Percentiles rank a stretch among this genome's conserved stretches.
Conservation (phyloP, 2,797 vertebrate genomes). For the Onychomys torridus region DNA sequence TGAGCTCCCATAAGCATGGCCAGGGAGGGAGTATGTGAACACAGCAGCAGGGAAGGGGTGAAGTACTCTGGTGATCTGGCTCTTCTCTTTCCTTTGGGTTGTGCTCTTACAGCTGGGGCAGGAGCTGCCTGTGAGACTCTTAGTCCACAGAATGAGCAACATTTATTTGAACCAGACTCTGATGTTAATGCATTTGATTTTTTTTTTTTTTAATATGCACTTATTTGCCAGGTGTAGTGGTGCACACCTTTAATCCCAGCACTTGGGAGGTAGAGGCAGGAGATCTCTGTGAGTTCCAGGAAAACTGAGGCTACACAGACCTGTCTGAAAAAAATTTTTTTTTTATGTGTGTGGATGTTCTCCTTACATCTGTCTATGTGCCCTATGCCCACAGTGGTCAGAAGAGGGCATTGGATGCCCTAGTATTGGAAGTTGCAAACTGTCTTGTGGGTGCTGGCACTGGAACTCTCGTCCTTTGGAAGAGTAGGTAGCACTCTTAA, state of each 20-base stretch:
- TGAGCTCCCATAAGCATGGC: not conserved
- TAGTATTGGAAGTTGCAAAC: not conserved
- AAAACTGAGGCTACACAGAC: not conserved
- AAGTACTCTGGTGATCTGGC: not conserved
- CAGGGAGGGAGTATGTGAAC: not conserved
- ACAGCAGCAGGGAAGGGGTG: slow-evolving; percentile 9
- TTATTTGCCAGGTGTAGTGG: not conserved
- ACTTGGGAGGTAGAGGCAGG: not conserved
- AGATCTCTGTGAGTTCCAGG: not conserved
- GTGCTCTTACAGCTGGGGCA: not conserved
- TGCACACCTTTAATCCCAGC: not conserved
- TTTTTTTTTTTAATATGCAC: not conserved
- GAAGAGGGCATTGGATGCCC: not conserved
- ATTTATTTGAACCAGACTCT: slow-evolving; percentile 49
- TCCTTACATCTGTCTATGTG: not conserved
- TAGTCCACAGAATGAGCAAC: not conserved
- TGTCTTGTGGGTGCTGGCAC: not conserved
- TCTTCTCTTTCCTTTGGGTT: slow-evolving; percentile 30
- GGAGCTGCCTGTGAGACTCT: not conserved
- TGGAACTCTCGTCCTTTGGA: not conserved
- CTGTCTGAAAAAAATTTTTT: not conserved
- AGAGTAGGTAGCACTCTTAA: not conserved
- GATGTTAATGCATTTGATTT: slow-evolving; percentile 18
- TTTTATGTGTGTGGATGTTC: not conserved
- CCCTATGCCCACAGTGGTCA: not conserved